phyloP scores from a whole-genome alignment of 2,113 vertebrate genomes.

The Clinocottus analis region DNA sequence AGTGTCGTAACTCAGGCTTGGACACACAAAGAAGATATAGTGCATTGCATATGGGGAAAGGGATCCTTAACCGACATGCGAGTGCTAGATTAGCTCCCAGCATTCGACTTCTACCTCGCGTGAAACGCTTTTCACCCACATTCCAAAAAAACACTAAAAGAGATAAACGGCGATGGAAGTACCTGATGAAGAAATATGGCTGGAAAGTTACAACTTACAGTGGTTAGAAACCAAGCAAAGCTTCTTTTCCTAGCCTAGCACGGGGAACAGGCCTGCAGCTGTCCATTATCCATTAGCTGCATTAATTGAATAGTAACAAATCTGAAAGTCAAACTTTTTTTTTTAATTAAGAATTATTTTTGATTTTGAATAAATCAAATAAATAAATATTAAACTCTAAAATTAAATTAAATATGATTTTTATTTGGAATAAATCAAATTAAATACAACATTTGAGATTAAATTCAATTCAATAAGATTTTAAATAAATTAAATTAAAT shows the following conservation, averaged over 20 bases:
- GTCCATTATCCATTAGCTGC: neutral
- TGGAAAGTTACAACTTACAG: neutral
- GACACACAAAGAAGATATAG: constrained; percentile 36
- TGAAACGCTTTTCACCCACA: constrained; percentile 24
- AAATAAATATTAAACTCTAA: too few relatives aligned
- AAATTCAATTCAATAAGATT: neutral
- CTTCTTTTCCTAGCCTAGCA: neutral
- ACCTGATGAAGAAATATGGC: neutral
- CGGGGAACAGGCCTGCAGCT: neutral
- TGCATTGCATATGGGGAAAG: neutral
- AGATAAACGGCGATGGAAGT: neutral
- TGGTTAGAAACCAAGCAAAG: neutral
- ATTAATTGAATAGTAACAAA: too few relatives aligned
- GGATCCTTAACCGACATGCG: neutral
- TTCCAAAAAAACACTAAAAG: neutral
- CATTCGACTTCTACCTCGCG: constrained; percentile 14
- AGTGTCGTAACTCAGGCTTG: constrained; percentile 54
- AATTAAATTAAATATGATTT: too few relatives aligned
- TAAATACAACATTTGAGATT: too few relatives aligned
- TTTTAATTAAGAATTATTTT: too few relatives aligned
- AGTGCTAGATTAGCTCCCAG: neutral
- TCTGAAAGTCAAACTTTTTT: neutral
- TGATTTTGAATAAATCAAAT: neutral
- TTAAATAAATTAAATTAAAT: neutral
- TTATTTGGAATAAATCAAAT: neutral